These are phyloP conservation scores for Pterophyllum scalare DNA, from an alignment of 2,113 vertebrate species.

Conservation along the genomic window DNA sequence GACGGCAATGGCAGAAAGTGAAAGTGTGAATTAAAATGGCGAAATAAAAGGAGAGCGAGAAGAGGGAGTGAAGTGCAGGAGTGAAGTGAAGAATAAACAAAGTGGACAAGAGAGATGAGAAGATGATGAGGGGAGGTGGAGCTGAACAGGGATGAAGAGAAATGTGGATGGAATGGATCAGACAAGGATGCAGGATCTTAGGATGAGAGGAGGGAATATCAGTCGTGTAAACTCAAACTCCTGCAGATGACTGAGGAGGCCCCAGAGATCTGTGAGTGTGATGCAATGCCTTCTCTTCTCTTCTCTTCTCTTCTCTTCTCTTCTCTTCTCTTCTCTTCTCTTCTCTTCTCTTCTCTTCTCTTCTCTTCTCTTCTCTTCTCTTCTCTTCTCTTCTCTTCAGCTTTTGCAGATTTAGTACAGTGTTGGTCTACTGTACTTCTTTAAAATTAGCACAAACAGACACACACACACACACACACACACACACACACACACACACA, in stretches of 20 bases:
- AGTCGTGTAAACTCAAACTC: constrained; percentile 44
- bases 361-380: background rate
- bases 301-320: background rate
- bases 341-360: background rate
- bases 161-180: constrained; percentile 54
- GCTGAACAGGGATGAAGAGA: constrained; percentile 45
- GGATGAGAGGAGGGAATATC: constrained; percentile 39
- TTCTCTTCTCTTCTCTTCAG: background rate
- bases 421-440: background rate
- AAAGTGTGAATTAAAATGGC: constrained; percentile 1
- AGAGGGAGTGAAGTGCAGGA: background rate
- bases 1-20: background rate
- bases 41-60: constrained; percentile 16
- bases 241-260: constrained; percentile 50
- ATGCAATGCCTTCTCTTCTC: constrained; percentile 26
- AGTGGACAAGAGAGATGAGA: constrained; percentile 36
- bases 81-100: constrained; percentile 42
- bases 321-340: background rate
- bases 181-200: constrained; percentile 52
- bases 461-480: background rate
- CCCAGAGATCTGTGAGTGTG: constrained; percentile 53
- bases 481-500: background rate
- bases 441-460: constrained; percentile 27
- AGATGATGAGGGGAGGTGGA: constrained; percentile 41
- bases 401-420: background rate